A percentile compares a stretch with the other conserved stretches of the same genome.
Evolutionary conservation across 30 jellyfish, hydroid and myxozoan species (phyloP).

Genomic region (Aurelia sp.): DNA sequence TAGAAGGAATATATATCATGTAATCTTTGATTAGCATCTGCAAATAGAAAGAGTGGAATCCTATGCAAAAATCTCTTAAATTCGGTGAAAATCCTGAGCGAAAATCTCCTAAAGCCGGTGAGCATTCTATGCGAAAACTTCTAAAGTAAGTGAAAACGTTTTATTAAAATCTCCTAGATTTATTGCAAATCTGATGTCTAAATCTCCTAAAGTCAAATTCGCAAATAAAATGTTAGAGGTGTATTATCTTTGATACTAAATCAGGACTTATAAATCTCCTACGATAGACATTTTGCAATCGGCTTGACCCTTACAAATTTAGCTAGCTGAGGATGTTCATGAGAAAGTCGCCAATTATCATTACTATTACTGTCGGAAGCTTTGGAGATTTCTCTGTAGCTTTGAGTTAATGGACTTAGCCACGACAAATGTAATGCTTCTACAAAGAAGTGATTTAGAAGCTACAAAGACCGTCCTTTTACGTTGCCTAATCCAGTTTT

Average conservation of each 20-base stretch:
- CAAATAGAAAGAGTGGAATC: too few relatives aligned
- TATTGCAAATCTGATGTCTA: neutral
- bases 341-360: constrained; percentile 77
- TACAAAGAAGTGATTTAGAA: constrained; percentile 61
- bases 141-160: neutral
- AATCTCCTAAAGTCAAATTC: constrained; percentile 11
- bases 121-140: neutral
- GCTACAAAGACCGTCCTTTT: constrained; percentile 70
- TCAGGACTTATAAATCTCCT: constrained; percentile 18
- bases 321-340: constrained; percentile 17
- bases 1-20: neutral
- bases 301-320: constrained; percentile 52
- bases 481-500: constrained; percentile 77
- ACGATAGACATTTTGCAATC: constrained; percentile 13
- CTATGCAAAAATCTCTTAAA: too few relatives aligned
- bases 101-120: neutral
- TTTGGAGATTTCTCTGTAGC: constrained; percentile 75
- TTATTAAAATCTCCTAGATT: neutral
- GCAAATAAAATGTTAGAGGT: constrained; percentile 11
- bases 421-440: constrained; percentile 53
- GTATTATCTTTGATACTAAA: constrained; percentile 43
- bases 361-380: constrained; percentile 69
- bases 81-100: neutral
- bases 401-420: constrained; percentile 71
- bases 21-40: constrained; percentile 33